These are phyloP conservation scores for Synergus itoensis DNA, from an alignment of 2,888 invertebrate species.

Conservation along the genomic window DNA sequence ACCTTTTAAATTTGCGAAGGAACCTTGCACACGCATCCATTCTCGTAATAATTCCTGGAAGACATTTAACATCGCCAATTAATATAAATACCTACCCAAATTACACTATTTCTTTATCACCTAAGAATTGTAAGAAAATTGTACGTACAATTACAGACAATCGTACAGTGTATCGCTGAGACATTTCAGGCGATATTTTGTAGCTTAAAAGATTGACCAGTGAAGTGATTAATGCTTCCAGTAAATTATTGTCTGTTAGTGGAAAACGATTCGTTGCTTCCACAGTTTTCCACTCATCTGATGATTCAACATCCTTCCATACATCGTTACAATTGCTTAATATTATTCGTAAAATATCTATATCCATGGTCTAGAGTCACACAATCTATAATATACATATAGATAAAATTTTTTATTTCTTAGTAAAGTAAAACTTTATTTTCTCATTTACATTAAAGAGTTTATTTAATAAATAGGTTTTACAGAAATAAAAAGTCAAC, in stretches of 20 bases:
- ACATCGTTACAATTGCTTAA: constrained; percentile 60
- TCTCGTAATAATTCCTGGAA: constrained; percentile 67
- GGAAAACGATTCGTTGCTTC: constrained; percentile 57
- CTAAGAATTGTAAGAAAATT: neutral
- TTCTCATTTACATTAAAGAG: too few relatives aligned
- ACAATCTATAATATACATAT: neutral
- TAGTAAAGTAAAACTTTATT: too few relatives aligned
- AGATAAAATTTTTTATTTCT: neutral
- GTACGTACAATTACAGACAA: constrained; percentile 68
- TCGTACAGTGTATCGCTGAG: constrained; percentile 70
- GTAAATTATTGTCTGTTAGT: constrained; percentile 54
- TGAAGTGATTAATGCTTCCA: constrained; percentile 61
- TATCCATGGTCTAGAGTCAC: constrained; percentile 60
- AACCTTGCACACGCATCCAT: constrained; percentile 61
- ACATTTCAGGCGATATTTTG: constrained; percentile 68
- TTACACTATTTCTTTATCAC: constrained; percentile 15
- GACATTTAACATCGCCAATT: neutral
- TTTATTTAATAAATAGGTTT: too few relatives aligned
- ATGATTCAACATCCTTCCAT: constrained; percentile 51
- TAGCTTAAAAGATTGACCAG: constrained; percentile 64
- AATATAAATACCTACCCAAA: too few relatives aligned
- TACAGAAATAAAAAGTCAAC: too few relatives aligned
- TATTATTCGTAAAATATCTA: constrained; percentile 61
- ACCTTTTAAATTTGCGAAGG: constrained; percentile 51
- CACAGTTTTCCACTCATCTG: constrained; percentile 53